Evolutionary conservation across 2,113 vertebrate genomes (phyloP), one percentile per base, ranked within the genome.

Genomic region (Baryphthengus martii): DNA sequence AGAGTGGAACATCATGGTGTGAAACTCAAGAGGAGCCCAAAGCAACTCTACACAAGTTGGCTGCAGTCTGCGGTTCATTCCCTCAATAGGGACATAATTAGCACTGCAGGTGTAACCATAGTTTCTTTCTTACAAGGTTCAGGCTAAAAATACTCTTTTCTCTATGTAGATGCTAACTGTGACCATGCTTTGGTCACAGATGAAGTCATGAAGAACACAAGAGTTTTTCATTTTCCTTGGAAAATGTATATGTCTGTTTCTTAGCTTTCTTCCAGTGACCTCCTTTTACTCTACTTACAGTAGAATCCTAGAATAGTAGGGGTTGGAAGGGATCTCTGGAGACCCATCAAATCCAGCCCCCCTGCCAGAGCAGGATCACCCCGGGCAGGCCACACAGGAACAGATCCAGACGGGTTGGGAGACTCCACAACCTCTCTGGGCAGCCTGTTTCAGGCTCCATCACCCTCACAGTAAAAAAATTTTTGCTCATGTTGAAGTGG

Each of bases 31-130:
- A 53, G 68, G 55, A 62, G 17, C 3, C 16, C 3, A 2, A 31
- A 16, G 16, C 31, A 12, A 2, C 76, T 65, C 9, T 33, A 35
- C 40, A 14, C 0, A 4, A 56, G 24, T 20, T 66, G 73, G n/a
- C 40, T 61, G 44, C 17, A 28, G 3, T 52, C 39, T 52, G 55
- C 0, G 2, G 15, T 42, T 70, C 7, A 0, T 45, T 85, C 37
- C 42, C 65, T 58, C 1, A 0, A 5, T 0, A 11, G n/a, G 39
- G n/a, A 11, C 10, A 5, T 13, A 23, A 67, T 45, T 24, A 81
- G 9, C 33, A 5, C 20, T 25, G 61, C 29, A 39, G 52, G 14
- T 1, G 10, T 33, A 78, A 7, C 26, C 3, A 3, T 4, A 33
- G 19, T 23, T 39, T 35, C 55, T 33, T 37, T 3, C 23, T 77